phyloP scores from a whole-genome alignment of 2,888 invertebrate species.

The Trichogramma dendrolimi region DNA sequence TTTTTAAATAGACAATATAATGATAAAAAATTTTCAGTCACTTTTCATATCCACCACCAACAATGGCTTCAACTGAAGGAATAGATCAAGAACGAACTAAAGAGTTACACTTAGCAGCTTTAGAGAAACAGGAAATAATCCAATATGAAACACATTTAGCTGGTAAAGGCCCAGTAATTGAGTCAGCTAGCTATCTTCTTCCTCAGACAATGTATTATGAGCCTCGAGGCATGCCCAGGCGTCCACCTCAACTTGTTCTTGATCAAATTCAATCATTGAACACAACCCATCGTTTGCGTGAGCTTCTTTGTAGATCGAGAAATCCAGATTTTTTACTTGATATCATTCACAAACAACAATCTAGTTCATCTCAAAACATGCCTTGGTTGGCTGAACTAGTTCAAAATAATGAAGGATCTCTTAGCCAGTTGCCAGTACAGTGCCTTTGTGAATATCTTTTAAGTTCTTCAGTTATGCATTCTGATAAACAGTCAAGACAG shows the following conservation, averaged over 20 bases:
- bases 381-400: conserved; percentile 95
- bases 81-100: conserved; percentile 61
- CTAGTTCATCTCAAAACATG: conserved; percentile 88
- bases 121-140: conserved; percentile 75
- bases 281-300: conserved; percentile 76
- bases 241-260: conserved; percentile 72
- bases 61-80: conserved; percentile 59
- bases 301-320: conserved; percentile 80
- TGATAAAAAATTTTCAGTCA: conserved; percentile 54
- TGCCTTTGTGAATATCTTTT: conserved; percentile 94
- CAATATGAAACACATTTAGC: conserved; percentile 91
- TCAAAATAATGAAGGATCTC: conserved; percentile 82
- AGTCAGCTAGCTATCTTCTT: conserved; percentile 79
- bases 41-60: conserved; percentile 69
- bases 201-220: conserved; percentile 82
- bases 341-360: conserved; percentile 77
- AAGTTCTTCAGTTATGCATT: conserved; percentile 60
- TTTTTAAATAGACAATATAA: neutral
- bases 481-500: conserved; percentile 68
- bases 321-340: conserved; percentile 89
- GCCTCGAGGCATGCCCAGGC: conserved; percentile 76
- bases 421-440: conserved; percentile 90
- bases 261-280: conserved; percentile 78
- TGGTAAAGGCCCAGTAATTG: conserved; percentile 85
- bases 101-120: conserved; percentile 64